These are phyloP conservation scores for Holocentrus rufus DNA, from an alignment of 2,797 vertebrate species.

Conservation along the genomic window DNA sequence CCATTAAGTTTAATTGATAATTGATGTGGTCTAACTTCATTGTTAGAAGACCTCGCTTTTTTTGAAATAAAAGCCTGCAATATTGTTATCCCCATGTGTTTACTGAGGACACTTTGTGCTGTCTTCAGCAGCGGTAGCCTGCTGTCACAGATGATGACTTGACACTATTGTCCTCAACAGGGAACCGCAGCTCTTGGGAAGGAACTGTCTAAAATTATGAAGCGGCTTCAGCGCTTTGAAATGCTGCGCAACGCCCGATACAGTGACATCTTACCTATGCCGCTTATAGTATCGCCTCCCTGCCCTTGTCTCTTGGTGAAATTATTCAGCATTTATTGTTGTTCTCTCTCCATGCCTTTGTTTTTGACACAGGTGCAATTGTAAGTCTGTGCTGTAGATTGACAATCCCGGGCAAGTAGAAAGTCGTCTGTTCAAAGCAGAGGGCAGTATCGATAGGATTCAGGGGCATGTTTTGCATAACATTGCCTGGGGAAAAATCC, in stretches of 20 bases:
- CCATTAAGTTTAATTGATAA: slow-evolving; percentile 76
- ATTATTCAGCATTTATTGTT: slow-evolving; percentile 64
- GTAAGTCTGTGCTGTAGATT: slow-evolving; percentile 56
- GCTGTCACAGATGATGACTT: slow-evolving; percentile 70
- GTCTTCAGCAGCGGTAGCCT: slow-evolving; percentile 47
- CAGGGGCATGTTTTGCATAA: slow-evolving; percentile 76
- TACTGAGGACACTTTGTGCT: slow-evolving; percentile 43
- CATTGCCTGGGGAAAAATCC: slow-evolving; percentile 66
- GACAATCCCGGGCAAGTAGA: slow-evolving; percentile 61
- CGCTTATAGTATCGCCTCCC: slow-evolving; percentile 37
- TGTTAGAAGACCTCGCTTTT: slow-evolving; percentile 52
- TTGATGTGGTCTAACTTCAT: slow-evolving; percentile 70
- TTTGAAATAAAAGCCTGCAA: slow-evolving; percentile 31
- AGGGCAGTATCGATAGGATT: slow-evolving; percentile 71
- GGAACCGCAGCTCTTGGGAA: slow-evolving; percentile 58
- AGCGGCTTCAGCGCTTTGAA: slow-evolving; percentile 59
- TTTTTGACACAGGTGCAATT: slow-evolving; percentile 68
- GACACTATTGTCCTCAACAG: slow-evolving; percentile 71
- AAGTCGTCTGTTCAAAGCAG: slow-evolving; percentile 62
- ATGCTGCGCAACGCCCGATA: slow-evolving; percentile 56
- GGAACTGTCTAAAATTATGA: slow-evolving; percentile 68
- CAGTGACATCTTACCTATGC: slow-evolving; percentile 54
- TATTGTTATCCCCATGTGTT: slow-evolving; percentile 27
- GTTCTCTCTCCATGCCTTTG: slow-evolving; percentile 69
- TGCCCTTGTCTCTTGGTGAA: slow-evolving; percentile 53